These are phyloP conservation scores for Porites cylindrica DNA, from an alignment of 92 coral and sea anemone genomes.

Conservation along the genomic window DNA sequence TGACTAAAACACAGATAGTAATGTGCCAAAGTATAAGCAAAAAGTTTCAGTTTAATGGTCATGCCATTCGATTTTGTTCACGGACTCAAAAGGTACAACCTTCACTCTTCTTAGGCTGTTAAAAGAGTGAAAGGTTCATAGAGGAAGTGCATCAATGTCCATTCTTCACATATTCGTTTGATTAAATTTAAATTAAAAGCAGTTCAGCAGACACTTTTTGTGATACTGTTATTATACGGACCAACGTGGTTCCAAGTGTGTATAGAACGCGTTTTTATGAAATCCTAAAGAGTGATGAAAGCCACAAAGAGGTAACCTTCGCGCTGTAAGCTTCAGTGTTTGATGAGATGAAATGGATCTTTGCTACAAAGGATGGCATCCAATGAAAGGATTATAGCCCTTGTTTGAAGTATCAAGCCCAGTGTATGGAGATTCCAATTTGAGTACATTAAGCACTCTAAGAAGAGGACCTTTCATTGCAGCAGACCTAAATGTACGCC, in stretches of 20 bases:
- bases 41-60: too few relatives aligned
- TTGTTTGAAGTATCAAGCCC: conserved; percentile 14
- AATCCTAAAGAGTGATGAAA: too few relatives aligned
- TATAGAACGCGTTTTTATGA: too few relatives aligned
- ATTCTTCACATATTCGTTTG: conserved; percentile 2
- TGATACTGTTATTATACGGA: not conserved
- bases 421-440: not conserved
- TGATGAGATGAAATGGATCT: not conserved
- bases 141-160: not conserved
- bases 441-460: conserved; percentile 12
- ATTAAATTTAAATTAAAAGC: conserved; percentile 1
- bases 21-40: too few relatives aligned
- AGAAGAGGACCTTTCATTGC: conserved; percentile 18
- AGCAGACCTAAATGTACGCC: conserved; percentile 9
- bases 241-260: too few relatives aligned
- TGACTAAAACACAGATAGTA: too few relatives aligned
- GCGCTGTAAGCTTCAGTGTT: too few relatives aligned
- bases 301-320: too few relatives aligned
- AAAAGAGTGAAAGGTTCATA: not conserved
- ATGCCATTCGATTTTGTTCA: too few relatives aligned
- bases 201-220: not conserved
- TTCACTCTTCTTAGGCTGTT: too few relatives aligned
- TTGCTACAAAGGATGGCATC: not conserved
- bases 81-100: too few relatives aligned
- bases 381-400: conserved; percentile 27